Evolutionary conservation across 2,797 vertebrate genomes (phyloP).

Genomic region (Hemitrygon akajei): DNA sequence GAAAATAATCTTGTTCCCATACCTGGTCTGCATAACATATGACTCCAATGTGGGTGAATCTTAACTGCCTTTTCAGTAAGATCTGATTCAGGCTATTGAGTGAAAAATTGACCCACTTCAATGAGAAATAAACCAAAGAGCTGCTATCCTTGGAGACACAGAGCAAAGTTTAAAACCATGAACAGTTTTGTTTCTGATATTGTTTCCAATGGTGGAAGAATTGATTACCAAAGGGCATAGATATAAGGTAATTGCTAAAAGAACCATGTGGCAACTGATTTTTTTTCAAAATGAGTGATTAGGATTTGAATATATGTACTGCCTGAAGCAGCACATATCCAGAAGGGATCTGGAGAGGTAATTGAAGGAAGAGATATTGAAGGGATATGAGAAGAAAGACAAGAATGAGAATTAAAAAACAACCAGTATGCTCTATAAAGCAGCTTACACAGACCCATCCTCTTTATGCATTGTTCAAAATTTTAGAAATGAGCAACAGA

Average conservation of each 20-base stretch:
- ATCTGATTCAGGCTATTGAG: not conserved
- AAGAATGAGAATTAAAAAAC: not conserved
- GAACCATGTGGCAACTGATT: not conserved
- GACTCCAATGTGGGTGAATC: no score
- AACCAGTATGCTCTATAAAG: not conserved
- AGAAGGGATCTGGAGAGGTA: not conserved
- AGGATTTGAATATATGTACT: not conserved
- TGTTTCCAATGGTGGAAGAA: not conserved
- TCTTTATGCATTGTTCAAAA: not conserved
- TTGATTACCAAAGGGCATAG: not conserved
- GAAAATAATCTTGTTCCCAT: no score
- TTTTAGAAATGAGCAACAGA: not conserved
- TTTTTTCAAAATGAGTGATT: not conserved
- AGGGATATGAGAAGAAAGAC: not conserved
- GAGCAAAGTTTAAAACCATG: not conserved
- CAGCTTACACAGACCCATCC: not conserved
- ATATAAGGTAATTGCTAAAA: not conserved
- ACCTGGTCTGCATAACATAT: no score
- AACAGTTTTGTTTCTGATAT: not conserved
- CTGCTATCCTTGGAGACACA: not conserved
- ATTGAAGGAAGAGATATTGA: not conserved
- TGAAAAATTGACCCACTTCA: not conserved
- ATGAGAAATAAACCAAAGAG: not conserved
- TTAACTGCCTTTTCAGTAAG: not conserved
- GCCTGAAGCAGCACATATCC: not conserved